phyloP scores from a whole-genome alignment of 2,113 vertebrate species.

The Polypterus bichir region DNA sequence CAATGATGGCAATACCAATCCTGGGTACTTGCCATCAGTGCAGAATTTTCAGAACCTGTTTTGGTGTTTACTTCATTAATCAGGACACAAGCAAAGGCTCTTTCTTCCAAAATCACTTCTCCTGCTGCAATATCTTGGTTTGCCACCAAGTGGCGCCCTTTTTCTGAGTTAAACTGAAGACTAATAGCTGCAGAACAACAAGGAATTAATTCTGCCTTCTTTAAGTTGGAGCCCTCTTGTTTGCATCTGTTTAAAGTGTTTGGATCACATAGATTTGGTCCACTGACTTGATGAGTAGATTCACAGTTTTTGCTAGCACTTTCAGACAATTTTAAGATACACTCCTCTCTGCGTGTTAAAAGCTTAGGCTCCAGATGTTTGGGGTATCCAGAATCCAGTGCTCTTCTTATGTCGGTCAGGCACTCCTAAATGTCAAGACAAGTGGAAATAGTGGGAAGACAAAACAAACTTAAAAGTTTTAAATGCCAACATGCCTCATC shows the following conservation, averaged over 20 bases:
- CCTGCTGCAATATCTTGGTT: slow-evolving; percentile 54
- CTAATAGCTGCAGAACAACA: slow-evolving; percentile 40
- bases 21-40: slow-evolving; percentile 26
- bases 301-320: slow-evolving; percentile 17
- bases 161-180: slow-evolving; percentile 43
- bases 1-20: slow-evolving; percentile 74
- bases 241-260: background rate
- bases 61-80: slow-evolving; percentile 41
- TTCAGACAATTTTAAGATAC: slow-evolving; percentile 47
- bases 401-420: slow-evolving; percentile 64
- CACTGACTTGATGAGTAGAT: background rate
- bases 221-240: background rate
- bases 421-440: slow-evolving; percentile 49
- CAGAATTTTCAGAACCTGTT: slow-evolving; percentile 4
- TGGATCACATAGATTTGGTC: background rate
- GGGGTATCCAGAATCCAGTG: slow-evolving; percentile 62
- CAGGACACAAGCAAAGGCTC: slow-evolving; percentile 73
- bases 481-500: background rate
- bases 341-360: slow-evolving; percentile 52
- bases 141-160: slow-evolving; percentile 71
- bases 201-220: slow-evolving; percentile 13
- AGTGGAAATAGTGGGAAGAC: slow-evolving; percentile 11
- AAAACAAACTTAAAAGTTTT: background rate
- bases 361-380: slow-evolving; percentile 63
- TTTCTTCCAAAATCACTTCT: slow-evolving; percentile 63